Percentiles rank a stretch among this genome's conserved stretches.
These are phyloP conservation scores for Vollenhovia emeryi DNA, from an alignment of 1,140 invertebrate genomes.

Conservation along the genomic window DNA sequence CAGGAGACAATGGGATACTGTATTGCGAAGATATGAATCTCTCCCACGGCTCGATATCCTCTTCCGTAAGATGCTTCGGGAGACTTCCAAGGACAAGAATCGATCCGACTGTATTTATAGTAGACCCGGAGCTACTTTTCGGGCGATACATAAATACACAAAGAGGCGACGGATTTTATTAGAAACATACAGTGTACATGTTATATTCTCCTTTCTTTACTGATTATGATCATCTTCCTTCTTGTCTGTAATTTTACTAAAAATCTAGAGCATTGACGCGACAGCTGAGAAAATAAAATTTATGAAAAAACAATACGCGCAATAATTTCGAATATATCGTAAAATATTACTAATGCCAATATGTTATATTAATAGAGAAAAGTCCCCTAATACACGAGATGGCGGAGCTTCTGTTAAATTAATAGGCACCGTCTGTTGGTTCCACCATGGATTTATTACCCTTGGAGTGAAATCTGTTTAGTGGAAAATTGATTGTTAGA, in stretches of 20 bases:
- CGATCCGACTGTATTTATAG: slow-evolving; percentile 8
- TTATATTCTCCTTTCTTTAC: neutral
- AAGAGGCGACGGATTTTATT: neutral
- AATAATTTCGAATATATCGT: neutral
- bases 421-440: no score
- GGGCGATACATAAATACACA: neutral
- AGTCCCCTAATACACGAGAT: no score
- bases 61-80: slow-evolving; percentile 21
- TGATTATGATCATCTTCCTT: neutral
- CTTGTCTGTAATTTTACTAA: neutral
- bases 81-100: slow-evolving; percentile 25
- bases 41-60: slow-evolving; percentile 18
- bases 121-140: slow-evolving; percentile 1
- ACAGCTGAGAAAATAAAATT: neutral
- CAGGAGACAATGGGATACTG: slow-evolving; percentile 28
- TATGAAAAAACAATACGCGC: neutral
- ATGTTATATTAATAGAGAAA: no score
- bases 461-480: no score
- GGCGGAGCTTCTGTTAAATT: no score
- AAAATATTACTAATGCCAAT: no score
- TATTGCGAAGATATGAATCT: slow-evolving; percentile 25
- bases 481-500: no score
- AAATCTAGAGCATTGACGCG: neutral
- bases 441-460: no score
- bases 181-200: neutral